Evolutionary conservation across 1,140 invertebrate genomes (phyloP).

Genomic region (Drosophila asahinai): DNA sequence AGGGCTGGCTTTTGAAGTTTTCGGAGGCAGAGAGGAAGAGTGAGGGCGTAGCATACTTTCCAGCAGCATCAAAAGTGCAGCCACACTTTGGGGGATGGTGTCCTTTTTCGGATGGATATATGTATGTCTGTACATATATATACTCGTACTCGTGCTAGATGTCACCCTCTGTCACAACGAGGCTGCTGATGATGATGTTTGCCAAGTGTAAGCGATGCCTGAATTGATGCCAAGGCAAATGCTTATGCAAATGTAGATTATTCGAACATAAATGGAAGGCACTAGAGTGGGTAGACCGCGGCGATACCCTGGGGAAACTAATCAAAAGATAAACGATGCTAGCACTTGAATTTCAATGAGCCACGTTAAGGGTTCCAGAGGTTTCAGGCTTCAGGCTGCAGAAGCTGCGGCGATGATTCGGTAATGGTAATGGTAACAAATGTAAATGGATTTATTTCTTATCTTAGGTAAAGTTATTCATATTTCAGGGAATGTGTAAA

Average conservation of each 20-base stretch:
- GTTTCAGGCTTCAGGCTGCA: background rate
- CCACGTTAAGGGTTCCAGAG: background rate
- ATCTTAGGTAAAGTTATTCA: background rate
- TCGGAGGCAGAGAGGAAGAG: background rate
- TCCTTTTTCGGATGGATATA: background rate
- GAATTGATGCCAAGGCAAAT: slow-evolving; percentile 76
- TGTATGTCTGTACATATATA: background rate
- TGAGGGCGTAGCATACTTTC: slow-evolving; percentile 59
- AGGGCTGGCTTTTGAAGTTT: slow-evolving; percentile 75
- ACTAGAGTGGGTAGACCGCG: background rate
- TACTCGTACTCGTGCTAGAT: background rate
- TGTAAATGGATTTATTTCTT: slow-evolving; percentile 12
- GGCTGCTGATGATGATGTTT: slow-evolving; percentile 55
- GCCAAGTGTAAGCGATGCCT: slow-evolving; percentile 67
- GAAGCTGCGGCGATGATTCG: background rate
- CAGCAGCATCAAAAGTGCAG: slow-evolving; percentile 50
- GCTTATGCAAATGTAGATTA: slow-evolving; percentile 64
- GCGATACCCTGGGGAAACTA: slow-evolving; percentile 13
- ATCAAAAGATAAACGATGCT: slow-evolving; percentile 27
- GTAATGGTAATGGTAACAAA: slow-evolving; percentile 7
- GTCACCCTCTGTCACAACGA: slow-evolving; percentile 35
- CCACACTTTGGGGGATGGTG: slow-evolving; percentile 2
- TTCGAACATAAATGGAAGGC: slow-evolving; percentile 15
- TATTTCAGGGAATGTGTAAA: background rate
- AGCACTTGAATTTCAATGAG: slow-evolving; percentile 14